Evolutionary conservation across 2,888 invertebrate genomes (phyloP), one percentile per base, ranked within the genome.

Genomic region (Epinotia demarniana): DNA sequence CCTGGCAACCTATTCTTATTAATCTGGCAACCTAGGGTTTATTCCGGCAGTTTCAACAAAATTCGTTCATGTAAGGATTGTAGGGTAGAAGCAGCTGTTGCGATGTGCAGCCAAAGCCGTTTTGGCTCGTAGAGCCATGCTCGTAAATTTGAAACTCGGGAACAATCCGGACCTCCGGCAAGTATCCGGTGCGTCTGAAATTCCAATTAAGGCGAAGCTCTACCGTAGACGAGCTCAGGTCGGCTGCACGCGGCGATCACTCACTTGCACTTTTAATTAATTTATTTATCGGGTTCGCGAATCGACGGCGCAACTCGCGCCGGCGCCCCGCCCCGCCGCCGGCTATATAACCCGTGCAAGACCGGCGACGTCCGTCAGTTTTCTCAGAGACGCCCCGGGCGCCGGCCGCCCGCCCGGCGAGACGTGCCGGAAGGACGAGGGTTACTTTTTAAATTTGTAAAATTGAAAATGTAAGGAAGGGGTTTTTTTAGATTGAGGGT

Each of bases 261-360:
- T 94, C 93, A 94, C 94, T 94, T 93, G 93, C 93, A 94, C 94
- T 94, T 94, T 93, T 94, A 94, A 94, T 94, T 94, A 94, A 94
- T 94, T 94, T 93, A 94, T 94, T 94, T 94, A 94, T 94, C 89
- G 93, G 89, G 91, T 92, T 89, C 92, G 92, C 90, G 90, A 88
- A 90, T 91, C 93, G 92, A 93, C 93, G 92, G 92, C 92, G 93
- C 93, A 92, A 92, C 91, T 91, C 93, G 92, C 87, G 91, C 87
- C 85, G 86, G 84, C 90, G 89, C 90, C 92, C 89, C 92, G 86
- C 91, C 84, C 84, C 86, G 82, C 86, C 75, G 72, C 81, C 82
- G 85, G 81, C 89, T 93, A 91, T 94, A 92, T 85, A 93, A 91
- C 78, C 82, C 85, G 85, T 82, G 79, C 87, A 86, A 83, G 85